Base-by-base conservation (phyloP, 2,797 vertebrate genomes). In the Loris lydekkerianus region DNA sequence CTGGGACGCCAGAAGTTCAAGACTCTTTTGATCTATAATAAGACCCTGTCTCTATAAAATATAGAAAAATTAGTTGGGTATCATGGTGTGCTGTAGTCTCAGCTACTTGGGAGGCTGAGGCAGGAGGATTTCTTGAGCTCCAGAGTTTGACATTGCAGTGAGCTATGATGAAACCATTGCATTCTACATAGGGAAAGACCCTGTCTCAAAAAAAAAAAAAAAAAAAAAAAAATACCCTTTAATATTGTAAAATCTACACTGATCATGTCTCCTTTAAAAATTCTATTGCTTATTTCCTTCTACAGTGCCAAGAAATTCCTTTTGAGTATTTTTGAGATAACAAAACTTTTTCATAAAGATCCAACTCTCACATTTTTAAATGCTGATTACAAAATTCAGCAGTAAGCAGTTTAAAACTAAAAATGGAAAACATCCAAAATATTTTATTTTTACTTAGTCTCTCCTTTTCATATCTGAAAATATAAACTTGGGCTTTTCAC, bases 231-330 rank as follows among this genome's bases (percentile, higher is more conserved):
- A 31, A 87, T 56, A 6, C 14, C 31, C 43, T 34, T 46, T 34
- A 67, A 75, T 69, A 27, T 88, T 76, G 14, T 20, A 43, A 83
- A 96, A 93, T 86, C 58, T 83, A 60, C 31, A 63, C 49, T 76
- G 34, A 65, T 53, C 31, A 77, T 76, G 60, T 56, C 23, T 29
- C 14, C 49, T 89, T 95, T 83, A 83, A 87, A 77, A 91, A 75
- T 86, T 69, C 43, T 76, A 58, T 63, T 34, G 5, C 14, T 85
- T 49, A 80, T 80, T 88, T 67, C 34, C 27, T 6, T 73, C 43
- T 34, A 31, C 60, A 89, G 17, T 84, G 78, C 56, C 83, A 94
- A 94, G 58, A 91, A 81, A 94, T 80, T 86, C 58, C 43, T 95
- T 73, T 84, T 10, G 56, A 53, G 9, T 86, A 49, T 63, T 92